These are phyloP conservation scores for Phalacrocorax brasilianus DNA, from an alignment of 2,113 vertebrate species.

Conservation along the genomic window DNA sequence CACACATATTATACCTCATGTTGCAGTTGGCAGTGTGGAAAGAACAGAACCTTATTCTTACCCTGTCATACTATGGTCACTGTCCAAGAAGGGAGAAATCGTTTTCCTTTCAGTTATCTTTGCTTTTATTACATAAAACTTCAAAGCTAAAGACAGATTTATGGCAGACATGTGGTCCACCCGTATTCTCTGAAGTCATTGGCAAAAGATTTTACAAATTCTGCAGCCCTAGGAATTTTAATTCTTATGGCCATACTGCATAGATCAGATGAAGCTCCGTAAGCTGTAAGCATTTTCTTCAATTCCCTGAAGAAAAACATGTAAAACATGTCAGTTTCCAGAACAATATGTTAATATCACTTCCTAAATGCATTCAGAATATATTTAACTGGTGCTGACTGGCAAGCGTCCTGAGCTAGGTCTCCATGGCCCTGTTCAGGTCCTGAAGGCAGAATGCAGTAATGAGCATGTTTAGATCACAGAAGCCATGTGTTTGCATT, in stretches of 20 bases:
- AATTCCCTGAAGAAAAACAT: background rate
- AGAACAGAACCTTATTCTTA: background rate
- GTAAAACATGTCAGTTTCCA: background rate
- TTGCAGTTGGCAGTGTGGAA: background rate
- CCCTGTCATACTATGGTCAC: background rate
- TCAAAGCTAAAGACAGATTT: background rate
- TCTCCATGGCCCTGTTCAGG: background rate
- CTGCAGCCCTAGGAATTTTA: background rate
- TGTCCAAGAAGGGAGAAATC: background rate
- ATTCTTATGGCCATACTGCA: background rate
- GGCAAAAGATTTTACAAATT: background rate
- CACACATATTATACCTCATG: background rate
- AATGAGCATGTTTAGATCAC: background rate
- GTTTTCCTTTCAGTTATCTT: background rate
- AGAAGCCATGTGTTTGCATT: background rate
- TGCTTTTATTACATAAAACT: background rate
- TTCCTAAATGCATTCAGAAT: background rate
- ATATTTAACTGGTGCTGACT: background rate
- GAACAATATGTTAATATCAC: background rate
- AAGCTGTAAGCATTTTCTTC: background rate
- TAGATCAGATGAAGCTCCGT: background rate
- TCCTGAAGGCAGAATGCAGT: background rate
- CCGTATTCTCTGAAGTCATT: rapidly evolving
- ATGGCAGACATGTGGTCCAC: background rate
- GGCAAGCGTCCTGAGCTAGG: background rate